phyloP scores from a whole-genome alignment of 2,797 vertebrate species.

The Myiotriccus ornatus region DNA sequence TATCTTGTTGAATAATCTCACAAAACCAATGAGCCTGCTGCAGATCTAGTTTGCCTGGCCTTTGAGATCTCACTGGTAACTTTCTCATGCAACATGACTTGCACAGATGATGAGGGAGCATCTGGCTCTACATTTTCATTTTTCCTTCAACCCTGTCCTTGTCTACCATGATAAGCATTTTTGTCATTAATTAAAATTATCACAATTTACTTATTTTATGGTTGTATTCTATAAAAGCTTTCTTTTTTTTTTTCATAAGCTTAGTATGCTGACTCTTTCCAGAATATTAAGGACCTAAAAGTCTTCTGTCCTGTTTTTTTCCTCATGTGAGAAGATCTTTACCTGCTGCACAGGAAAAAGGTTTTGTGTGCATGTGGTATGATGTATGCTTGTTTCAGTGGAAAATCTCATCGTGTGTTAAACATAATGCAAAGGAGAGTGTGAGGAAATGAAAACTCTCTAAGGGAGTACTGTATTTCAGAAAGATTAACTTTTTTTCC shows the following conservation, averaged over 20 bases:
- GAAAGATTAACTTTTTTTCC: neutral
- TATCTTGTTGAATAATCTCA: neutral
- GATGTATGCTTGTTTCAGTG: neutral
- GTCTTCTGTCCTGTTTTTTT: neutral
- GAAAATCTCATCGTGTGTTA: neutral
- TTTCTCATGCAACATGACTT: neutral
- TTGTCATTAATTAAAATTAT: neutral
- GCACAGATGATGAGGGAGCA: neutral
- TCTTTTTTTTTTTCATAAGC: neutral
- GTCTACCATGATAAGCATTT: neutral
- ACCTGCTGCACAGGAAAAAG: neutral
- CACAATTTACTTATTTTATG: neutral
- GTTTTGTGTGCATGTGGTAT: neutral
- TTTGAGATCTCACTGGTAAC: neutral
- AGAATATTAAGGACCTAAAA: neutral
- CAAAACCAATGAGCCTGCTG: neutral
- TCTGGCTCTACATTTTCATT: neutral
- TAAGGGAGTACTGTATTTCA: neutral
- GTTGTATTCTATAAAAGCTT: neutral
- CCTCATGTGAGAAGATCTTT: neutral
- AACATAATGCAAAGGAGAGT: neutral
- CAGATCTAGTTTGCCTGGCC: neutral
- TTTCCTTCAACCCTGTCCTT: neutral
- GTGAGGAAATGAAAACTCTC: neutral
- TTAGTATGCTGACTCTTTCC: neutral